phyloP scores from a whole-genome alignment of 1,140 invertebrate species.

The Zaprionus taronus region DNA sequence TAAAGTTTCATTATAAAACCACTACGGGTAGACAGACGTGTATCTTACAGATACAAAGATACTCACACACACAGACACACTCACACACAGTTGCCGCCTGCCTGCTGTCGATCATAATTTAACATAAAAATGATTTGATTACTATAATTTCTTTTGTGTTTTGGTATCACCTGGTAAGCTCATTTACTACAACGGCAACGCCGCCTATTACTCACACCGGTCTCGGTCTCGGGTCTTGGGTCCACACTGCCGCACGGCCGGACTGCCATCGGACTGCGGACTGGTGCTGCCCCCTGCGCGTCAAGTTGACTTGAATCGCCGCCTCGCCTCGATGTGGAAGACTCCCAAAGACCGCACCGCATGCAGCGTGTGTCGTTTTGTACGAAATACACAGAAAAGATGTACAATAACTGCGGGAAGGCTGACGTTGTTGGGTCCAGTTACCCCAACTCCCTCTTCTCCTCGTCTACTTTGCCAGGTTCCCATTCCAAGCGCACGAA shows the following conservation, averaged over 20 bases:
- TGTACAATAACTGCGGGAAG: conserved; percentile 74
- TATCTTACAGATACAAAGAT: conserved; percentile 46
- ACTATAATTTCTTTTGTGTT: conserved; percentile 83
- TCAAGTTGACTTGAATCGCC: conserved; percentile 30
- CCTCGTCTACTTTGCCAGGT: not conserved
- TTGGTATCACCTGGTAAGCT: conserved; percentile 83
- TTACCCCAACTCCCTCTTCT: conserved; percentile 1
- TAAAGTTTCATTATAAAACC: conserved; percentile 81
- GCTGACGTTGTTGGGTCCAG: conserved; percentile 35
- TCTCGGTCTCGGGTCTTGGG: conserved; percentile 34
- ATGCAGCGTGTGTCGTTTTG: conserved; percentile 82
- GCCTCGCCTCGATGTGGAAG: conserved; percentile 23
- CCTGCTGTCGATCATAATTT: conserved; percentile 83
- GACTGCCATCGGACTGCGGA: not conserved
- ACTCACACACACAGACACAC: conserved; percentile 19
- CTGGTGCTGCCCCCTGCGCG: not conserved
- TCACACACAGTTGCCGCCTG: conserved; percentile 47
- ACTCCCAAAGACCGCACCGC: conserved; percentile 61
- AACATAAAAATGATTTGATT: conserved; percentile 84
- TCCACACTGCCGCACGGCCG: not conserved
- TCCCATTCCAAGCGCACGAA: conserved; percentile 35
- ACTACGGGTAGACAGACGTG: conserved; percentile 40
- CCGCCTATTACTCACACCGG: conserved; percentile 82
- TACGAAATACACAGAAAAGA: conserved; percentile 52
- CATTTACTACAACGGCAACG: conserved; percentile 82